A percentile compares a stretch with the other conserved stretches of the same genome.
Evolutionary conservation across 1,140 invertebrate species (phyloP).

Genomic region (Danaus melanippus): DNA sequence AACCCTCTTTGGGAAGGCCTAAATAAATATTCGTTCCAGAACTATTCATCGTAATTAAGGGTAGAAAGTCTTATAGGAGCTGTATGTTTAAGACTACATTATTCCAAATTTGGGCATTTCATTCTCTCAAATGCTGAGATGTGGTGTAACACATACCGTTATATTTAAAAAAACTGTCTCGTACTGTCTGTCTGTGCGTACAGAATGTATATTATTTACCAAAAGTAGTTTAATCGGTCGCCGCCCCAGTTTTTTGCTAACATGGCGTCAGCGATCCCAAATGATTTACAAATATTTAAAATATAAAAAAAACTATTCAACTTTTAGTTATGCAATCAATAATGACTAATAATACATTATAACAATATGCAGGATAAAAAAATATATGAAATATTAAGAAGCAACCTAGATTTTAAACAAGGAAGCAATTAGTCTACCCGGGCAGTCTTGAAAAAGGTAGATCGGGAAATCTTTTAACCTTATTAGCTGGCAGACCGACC

Average conservation of each 20-base stretch:
- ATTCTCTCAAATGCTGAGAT: too few relatives aligned
- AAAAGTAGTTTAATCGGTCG: constrained; percentile 15
- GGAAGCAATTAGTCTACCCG: constrained; percentile 9
- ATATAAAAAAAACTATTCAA: not conserved
- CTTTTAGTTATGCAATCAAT: not conserved
- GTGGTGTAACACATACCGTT: constrained; percentile 12
- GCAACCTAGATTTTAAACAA: constrained; percentile 9
- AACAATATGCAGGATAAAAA: too few relatives aligned
- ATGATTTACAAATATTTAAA: constrained; percentile 1
- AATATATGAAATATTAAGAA: too few relatives aligned
- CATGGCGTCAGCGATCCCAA: constrained; percentile 10
- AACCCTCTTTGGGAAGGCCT: too few relatives aligned
- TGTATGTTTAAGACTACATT: too few relatives aligned
- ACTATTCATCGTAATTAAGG: too few relatives aligned
- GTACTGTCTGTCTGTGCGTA: constrained; percentile 5
- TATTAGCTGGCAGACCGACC: constrained; percentile 20
- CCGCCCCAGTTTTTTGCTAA: constrained; percentile 6
- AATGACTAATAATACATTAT: too few relatives aligned
- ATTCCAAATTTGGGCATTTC: too few relatives aligned
- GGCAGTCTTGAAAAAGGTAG: constrained; percentile 8
- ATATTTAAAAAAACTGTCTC: constrained; percentile 12
- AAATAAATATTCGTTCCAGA: too few relatives aligned
- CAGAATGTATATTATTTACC: constrained; percentile 18
- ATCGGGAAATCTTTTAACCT: constrained; percentile 21
- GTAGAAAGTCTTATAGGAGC: too few relatives aligned